These are phyloP conservation scores for Gambusia affinis DNA, from an alignment of 2,113 vertebrate species.

Conservation along the genomic window DNA sequence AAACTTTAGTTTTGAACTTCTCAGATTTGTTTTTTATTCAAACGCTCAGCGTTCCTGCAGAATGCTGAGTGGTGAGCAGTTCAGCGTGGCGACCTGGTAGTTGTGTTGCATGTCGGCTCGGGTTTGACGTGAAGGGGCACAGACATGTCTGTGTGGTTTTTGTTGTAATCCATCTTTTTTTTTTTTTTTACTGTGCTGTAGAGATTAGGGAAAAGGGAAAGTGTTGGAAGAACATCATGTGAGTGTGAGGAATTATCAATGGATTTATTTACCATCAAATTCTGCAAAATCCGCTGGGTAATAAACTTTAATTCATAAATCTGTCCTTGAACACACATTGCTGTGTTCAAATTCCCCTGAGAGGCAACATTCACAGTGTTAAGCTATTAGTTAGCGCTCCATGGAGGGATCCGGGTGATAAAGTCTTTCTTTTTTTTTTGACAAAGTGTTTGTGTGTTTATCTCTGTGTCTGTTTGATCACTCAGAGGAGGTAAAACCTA, in stretches of 20 bases:
- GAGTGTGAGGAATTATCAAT: background rate
- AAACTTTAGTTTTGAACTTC: slow-evolving; percentile 31
- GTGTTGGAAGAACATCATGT: slow-evolving; percentile 5
- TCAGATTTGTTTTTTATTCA: slow-evolving; percentile 5
- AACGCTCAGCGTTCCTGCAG: slow-evolving; percentile 33
- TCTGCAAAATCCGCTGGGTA: slow-evolving; percentile 27
- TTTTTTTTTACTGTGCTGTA: slow-evolving; percentile 2
- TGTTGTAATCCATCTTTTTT: slow-evolving; percentile 14
- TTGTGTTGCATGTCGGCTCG: slow-evolving; percentile 9
- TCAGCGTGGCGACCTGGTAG: slow-evolving; percentile 41
- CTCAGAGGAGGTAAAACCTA: slow-evolving; percentile 14
- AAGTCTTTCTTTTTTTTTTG: slow-evolving; percentile 17
- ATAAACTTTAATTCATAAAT: slow-evolving; percentile 22
- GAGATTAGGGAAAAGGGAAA: slow-evolving; percentile 19
- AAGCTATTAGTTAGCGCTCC: slow-evolving; percentile 53
- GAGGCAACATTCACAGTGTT: slow-evolving; percentile 47
- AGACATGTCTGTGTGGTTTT: slow-evolving; percentile 17
- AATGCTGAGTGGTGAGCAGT: slow-evolving; percentile 46
- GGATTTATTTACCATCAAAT: slow-evolving; percentile 35
- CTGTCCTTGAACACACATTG: slow-evolving; percentile 10
- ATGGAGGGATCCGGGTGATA: slow-evolving; percentile 40
- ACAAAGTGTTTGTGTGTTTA: slow-evolving; percentile 6
- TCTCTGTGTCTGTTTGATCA: slow-evolving; percentile 40
- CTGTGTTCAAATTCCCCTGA: slow-evolving; percentile 28
- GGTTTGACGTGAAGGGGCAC: slow-evolving; percentile 21